These are phyloP conservation scores for Podocnemis expansa DNA, from an alignment of 2,113 vertebrate genomes.

Conservation along the genomic window DNA sequence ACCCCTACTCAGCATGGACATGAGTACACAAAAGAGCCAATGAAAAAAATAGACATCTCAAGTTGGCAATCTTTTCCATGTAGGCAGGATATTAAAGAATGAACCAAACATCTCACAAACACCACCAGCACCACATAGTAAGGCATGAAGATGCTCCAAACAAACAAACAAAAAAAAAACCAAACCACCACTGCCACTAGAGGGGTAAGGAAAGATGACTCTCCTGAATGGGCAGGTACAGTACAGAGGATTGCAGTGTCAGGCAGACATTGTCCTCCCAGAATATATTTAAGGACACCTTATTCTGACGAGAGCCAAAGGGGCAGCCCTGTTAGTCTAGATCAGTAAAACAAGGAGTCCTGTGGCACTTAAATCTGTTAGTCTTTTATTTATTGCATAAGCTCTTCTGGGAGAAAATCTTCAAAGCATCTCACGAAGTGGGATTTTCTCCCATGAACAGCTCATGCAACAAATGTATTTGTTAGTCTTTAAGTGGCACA, in stretches of 20 bases:
- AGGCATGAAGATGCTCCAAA: background rate
- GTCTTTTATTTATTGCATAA: no score
- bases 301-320: no score
- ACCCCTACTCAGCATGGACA: no score
- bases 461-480: no score
- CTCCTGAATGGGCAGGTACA: constrained; percentile 32
- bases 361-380: no score
- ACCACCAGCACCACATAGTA: background rate
- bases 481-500: no score
- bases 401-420: no score
- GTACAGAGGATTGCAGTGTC: background rate
- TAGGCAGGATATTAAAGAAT: constrained; percentile 41
- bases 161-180: no score
- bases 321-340: no score
- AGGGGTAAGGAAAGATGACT: constrained; percentile 24
- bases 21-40: constrained; percentile 66
- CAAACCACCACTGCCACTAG: background rate
- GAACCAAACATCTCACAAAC: background rate
- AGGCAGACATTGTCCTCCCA: background rate
- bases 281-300: background rate
- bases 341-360: no score
- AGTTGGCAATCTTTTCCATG: background rate
- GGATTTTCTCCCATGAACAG: no score
- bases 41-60: constrained; percentile 27
- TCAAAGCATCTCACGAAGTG: no score